Percentiles rank a stretch among this genome's conserved stretches.
Conservation (phyloP, 2,113 vertebrate species). For the Scopus umbretta region DNA sequence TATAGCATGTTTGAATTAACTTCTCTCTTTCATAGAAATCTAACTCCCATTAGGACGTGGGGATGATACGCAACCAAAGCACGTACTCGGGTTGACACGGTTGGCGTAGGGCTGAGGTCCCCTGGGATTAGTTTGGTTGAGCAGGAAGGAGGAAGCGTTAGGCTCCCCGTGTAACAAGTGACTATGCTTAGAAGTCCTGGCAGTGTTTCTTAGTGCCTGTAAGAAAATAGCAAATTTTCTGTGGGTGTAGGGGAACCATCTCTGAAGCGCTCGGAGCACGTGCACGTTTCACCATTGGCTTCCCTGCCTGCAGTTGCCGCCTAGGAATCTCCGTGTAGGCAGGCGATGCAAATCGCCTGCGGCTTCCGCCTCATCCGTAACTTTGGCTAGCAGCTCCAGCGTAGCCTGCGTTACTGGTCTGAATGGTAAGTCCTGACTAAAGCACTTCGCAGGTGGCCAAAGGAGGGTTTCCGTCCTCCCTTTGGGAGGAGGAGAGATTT, state of each 20-base stretch:
- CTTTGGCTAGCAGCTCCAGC: background rate
- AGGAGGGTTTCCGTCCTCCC: background rate
- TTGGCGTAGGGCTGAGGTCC: background rate
- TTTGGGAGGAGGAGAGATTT: background rate
- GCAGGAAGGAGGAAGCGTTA: background rate
- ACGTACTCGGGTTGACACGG: accelerated
- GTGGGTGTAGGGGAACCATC: background rate
- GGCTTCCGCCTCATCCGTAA: accelerated
- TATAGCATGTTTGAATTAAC: accelerated
- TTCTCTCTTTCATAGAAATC: background rate
- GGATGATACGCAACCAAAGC: accelerated
- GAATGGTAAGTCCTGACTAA: background rate
- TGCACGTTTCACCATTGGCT: accelerated
- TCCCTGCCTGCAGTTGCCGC: accelerated
- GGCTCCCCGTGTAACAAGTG: background rate
- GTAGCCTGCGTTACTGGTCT: background rate
- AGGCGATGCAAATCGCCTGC: background rate
- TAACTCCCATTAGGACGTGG: accelerated
- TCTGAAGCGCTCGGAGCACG: background rate
- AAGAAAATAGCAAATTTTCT: background rate
- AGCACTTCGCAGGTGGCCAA: accelerated
- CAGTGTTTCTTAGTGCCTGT: accelerated
- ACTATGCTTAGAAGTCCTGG: too few species aligned
- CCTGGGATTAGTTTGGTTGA: background rate
- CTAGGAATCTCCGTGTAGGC: background rate